Evolutionary conservation across 2,888 invertebrate species (phyloP).

Genomic region (Agriopis leucophaearia): DNA sequence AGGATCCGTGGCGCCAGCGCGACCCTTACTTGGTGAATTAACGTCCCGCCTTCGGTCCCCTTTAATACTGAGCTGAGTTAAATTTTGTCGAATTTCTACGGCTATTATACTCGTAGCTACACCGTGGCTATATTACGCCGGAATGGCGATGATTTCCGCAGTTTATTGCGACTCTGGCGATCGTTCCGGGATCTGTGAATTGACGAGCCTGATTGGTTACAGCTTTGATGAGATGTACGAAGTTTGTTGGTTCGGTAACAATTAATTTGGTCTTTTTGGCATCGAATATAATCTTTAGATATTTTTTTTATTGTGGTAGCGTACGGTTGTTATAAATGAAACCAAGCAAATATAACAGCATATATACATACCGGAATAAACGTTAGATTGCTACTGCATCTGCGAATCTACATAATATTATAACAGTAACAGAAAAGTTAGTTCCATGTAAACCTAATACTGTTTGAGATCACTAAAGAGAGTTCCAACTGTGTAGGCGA

Average conservation of each 20-base stretch:
- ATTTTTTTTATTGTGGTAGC: too few species aligned
- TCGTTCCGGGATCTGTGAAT: conserved; percentile 58
- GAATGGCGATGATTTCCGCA: conserved; percentile 80
- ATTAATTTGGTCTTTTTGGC: conserved; percentile 14
- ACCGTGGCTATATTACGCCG: conserved; percentile 64
- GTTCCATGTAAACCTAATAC: conserved; percentile 24
- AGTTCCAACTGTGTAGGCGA: conserved; percentile 49
- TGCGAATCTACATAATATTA: neutral
- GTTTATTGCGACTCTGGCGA: conserved; percentile 69
- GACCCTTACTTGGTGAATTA: conserved; percentile 85
- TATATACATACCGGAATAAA: too few species aligned
- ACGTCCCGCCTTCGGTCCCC: conserved; percentile 80
- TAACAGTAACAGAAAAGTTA: neutral
- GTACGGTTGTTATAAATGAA: too few species aligned
- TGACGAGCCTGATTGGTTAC: conserved; percentile 49
- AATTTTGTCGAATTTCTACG: conserved; percentile 85
- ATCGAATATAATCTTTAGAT: too few species aligned
- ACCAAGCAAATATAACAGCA: too few species aligned
- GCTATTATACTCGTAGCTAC: conserved; percentile 59
- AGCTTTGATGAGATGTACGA: conserved; percentile 21
- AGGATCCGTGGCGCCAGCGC: conserved; percentile 82
- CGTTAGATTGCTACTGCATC: too few species aligned
- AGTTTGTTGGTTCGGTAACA: conserved; percentile 20
- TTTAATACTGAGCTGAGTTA: conserved; percentile 84
- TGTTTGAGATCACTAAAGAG: conserved; percentile 35